Percentiles rank a stretch among this genome's conserved stretches.
phyloP scores from a whole-genome alignment of 1,140 invertebrate genomes.

The Potamilus streckersoni region DNA sequence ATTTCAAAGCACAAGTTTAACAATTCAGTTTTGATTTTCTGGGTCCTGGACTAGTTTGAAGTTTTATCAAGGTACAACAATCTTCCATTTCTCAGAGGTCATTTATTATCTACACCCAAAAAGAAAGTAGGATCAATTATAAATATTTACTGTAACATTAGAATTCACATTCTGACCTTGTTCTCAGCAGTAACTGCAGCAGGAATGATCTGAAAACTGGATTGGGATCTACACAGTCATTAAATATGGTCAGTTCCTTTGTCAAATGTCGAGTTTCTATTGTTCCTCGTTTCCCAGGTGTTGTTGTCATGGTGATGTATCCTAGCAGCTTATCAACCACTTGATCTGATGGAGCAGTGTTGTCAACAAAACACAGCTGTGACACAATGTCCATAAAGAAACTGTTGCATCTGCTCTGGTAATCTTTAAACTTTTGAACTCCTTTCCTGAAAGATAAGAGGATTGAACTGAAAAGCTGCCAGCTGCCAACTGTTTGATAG shows the following conservation, averaged over 20 bases:
- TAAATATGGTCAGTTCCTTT: constrained; percentile 35
- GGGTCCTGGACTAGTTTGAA: no score
- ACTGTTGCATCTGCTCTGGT: constrained; percentile 38
- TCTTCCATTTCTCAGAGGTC: no score
- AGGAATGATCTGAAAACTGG: constrained; percentile 51
- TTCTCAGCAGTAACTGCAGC: constrained; percentile 44
- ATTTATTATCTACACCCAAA: no score
- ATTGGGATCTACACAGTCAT: constrained; percentile 45
- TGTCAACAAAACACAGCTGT: constrained; percentile 47
- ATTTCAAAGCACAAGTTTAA: no score
- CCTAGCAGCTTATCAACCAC: constrained; percentile 42
- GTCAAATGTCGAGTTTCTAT: constrained; percentile 11
- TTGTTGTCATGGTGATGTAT: constrained; percentile 35
- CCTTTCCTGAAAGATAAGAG: constrained; percentile 5
- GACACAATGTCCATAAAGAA: constrained; percentile 57
- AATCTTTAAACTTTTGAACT: constrained; percentile 5
- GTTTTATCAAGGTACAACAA: no score
- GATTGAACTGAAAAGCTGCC: no score
- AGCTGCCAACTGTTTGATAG: not conserved
- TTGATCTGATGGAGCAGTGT: constrained; percentile 35
- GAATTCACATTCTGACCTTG: constrained; percentile 21
- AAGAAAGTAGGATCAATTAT: no score
- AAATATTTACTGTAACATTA: no score
- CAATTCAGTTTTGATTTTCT: no score
- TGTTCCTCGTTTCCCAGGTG: constrained; percentile 1